Evolutionary conservation across 2,113 vertebrate genomes (phyloP).

Genomic region (Ochotona curzoniae): DNA sequence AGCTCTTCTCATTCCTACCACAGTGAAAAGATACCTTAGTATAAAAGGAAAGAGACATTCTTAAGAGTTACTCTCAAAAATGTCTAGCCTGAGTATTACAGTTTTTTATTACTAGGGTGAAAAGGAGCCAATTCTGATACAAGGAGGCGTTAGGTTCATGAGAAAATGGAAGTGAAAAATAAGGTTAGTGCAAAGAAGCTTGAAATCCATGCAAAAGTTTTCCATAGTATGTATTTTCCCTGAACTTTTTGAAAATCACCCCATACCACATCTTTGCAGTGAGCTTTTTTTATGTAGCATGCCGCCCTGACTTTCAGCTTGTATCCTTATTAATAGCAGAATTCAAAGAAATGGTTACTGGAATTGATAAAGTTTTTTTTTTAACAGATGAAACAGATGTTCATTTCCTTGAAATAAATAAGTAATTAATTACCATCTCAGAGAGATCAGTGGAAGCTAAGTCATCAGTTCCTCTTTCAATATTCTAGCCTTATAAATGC

Average conservation of each 20-base stretch:
- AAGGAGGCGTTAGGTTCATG: no score
- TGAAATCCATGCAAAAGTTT: no score
- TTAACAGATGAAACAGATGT: background rate
- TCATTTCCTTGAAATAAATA: constrained; percentile 8
- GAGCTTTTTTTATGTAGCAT: background rate
- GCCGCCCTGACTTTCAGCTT: background rate
- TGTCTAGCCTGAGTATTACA: background rate
- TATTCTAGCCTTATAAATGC: background rate
- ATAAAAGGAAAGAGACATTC: constrained; percentile 31
- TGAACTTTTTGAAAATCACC: no score
- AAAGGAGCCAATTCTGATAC: background rate
- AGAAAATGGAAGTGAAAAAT: no score
- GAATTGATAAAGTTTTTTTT: background rate
- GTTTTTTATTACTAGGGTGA: background rate
- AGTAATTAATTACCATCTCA: background rate
- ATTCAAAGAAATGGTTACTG: background rate
- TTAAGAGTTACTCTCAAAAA: background rate
- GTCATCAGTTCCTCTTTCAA: background rate
- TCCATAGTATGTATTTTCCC: no score
- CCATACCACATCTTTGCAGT: background rate
- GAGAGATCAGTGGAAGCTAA: background rate
- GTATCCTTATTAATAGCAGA: background rate
- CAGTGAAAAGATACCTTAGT: background rate
- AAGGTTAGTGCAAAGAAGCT: no score
- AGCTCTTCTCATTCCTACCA: constrained; percentile 8